These are phyloP conservation scores for Trachythela sp. DNA, from an alignment of 64 coral and sea anemone species.

Conservation along the genomic window DNA sequence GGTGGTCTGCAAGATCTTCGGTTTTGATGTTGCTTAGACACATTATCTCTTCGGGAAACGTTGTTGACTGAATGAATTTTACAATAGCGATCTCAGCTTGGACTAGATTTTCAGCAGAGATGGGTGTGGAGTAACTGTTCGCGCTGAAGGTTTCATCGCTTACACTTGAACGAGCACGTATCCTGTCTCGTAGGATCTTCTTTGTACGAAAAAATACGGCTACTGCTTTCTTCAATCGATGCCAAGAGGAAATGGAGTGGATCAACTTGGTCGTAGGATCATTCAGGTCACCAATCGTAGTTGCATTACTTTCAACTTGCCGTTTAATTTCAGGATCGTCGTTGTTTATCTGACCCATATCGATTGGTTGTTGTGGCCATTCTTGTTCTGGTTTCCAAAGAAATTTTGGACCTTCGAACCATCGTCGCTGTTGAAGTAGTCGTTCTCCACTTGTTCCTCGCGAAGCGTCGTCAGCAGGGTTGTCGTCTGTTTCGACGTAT, in stretches of 20 bases:
- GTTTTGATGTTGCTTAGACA: background rate
- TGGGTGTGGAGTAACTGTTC: background rate
- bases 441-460: background rate
- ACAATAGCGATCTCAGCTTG: background rate
- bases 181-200: background rate
- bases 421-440: background rate
- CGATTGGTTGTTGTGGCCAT: constrained; percentile 12
- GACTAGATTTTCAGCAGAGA: background rate
- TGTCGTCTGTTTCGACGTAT: background rate
- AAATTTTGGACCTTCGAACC: constrained; percentile 2
- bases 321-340: constrained; percentile 14
- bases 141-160: background rate
- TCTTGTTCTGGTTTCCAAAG: constrained; percentile 29
- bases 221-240: constrained; percentile 45
- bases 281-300: background rate
- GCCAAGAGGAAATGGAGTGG: constrained; percentile 34
- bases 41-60: constrained; percentile 1
- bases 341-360: background rate
- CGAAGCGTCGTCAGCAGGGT: background rate
- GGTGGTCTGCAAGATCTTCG: background rate
- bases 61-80: background rate
- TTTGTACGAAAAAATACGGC: constrained; percentile 40
- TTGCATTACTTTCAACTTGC: background rate
- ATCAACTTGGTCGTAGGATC: constrained; percentile 36
- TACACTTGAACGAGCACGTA: background rate